A percentile compares a stretch with the other conserved stretches of the same genome.
phyloP scores from a whole-genome alignment of 2,797 vertebrate genomes.

The Allobates femoralis region DNA sequence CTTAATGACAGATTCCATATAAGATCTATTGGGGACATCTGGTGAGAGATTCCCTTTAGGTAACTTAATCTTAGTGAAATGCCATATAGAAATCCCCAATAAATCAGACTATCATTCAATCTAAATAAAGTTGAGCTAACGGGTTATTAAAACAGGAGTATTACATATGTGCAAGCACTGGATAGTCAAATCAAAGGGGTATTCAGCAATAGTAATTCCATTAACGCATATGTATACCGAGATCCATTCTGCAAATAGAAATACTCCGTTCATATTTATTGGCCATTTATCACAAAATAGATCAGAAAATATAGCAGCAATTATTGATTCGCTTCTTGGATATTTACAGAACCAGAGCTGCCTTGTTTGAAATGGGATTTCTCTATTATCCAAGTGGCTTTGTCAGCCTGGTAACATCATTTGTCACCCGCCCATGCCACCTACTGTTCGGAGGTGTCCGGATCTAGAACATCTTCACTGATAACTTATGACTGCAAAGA shows the following conservation, averaged over 20 bases:
- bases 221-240: not conserved
- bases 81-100: no score
- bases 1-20: no score
- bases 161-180: no score
- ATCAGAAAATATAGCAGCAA: constrained; percentile 1
- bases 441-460: constrained; percentile 29
- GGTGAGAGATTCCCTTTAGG: no score
- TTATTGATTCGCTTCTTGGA: not conserved
- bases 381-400: constrained; percentile 1
- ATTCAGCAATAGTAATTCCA: not conserved
- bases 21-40: no score
- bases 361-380: constrained; percentile 12
- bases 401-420: not conserved
- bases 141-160: no score
- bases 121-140: no score
- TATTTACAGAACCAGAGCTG: not conserved
- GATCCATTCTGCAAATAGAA: not conserved
- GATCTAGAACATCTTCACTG: constrained; percentile 28
- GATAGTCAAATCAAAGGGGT: no score
- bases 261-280: not conserved
- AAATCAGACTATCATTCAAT: no score
- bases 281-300: not conserved
- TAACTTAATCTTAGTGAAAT: no score
- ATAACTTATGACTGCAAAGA: not conserved
- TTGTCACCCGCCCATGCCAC: constrained; percentile 35